A percentile compares a stretch with the other conserved stretches of the same genome.
Evolutionary conservation across 1,140 invertebrate species (phyloP).

Genomic region (Trachymyrmex cornetzi): DNA sequence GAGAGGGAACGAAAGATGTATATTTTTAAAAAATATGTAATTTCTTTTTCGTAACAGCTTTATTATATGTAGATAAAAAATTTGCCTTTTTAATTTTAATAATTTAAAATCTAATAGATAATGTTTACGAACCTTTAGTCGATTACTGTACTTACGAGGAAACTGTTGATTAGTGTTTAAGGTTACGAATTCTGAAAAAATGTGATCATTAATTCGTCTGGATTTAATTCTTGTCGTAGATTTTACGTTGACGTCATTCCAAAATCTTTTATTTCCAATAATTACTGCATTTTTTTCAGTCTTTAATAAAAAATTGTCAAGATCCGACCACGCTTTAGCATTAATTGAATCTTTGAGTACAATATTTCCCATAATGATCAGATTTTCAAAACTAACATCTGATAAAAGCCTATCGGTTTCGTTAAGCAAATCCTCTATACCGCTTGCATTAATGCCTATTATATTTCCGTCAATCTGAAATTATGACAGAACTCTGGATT

Average conservation of each 20-base stretch:
- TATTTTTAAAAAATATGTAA: background rate
- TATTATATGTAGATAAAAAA: background rate
- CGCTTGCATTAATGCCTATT: constrained; percentile 49
- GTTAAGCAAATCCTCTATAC: constrained; percentile 30
- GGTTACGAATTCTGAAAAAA: constrained; percentile 77
- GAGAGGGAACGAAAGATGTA: background rate
- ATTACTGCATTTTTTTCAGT: constrained; percentile 72
- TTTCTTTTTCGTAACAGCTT: background rate
- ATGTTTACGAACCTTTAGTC: background rate
- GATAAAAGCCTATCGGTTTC: constrained; percentile 70
- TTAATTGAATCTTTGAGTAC: constrained; percentile 68
- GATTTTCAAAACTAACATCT: constrained; percentile 67
- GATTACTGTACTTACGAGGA: constrained; percentile 70
- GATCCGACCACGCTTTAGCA: constrained; percentile 56
- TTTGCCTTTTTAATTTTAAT: background rate
- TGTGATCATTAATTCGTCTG: constrained; percentile 75
- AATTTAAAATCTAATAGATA: background rate
- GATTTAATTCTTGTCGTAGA: constrained; percentile 65
- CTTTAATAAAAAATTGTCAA: constrained; percentile 78
- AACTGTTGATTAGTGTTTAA: constrained; percentile 76
- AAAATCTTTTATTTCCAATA: constrained; percentile 77
- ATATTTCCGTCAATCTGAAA: constrained; percentile 78
- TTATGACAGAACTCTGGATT: background rate
- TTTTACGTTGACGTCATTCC: constrained; percentile 65
- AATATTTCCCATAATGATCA: constrained; percentile 76